These are phyloP conservation scores for Montipora sp. DNA, from an alignment of 64 coral and sea anemone genomes.

Conservation along the genomic window DNA sequence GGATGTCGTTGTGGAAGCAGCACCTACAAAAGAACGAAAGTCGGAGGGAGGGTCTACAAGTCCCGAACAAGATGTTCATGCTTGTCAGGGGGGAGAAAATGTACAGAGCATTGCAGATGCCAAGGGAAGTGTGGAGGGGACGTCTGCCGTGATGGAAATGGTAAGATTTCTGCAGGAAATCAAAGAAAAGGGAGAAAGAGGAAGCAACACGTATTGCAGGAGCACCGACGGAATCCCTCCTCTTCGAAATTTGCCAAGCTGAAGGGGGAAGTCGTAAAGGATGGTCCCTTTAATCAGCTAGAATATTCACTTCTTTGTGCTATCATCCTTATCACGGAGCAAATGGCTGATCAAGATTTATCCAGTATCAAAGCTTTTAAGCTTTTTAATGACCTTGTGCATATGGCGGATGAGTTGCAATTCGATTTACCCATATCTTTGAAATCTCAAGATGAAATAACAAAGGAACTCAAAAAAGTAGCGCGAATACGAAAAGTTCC, in stretches of 20 bases:
- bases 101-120: conserved; percentile 41
- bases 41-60: conserved; percentile 28
- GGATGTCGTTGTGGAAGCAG: conserved; percentile 29
- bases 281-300: conserved; percentile 43
- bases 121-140: conserved; percentile 35
- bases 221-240: conserved; percentile 27
- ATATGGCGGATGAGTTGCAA: neutral
- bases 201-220: conserved; percentile 45
- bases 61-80: conserved; percentile 38
- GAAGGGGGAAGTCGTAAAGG: conserved; percentile 8
- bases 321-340: conserved; percentile 46
- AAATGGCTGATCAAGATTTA: conserved; percentile 44
- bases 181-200: conserved; percentile 43
- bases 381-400: conserved; percentile 50
- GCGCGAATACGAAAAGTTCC: conserved; percentile 41
- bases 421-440: conserved; percentile 34
- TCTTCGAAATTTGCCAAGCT: conserved; percentile 56
- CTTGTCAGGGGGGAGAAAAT: conserved; percentile 47
- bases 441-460: conserved; percentile 55
- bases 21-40: neutral
- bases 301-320: conserved; percentile 46
- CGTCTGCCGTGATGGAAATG: neutral
- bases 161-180: neutral
- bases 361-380: conserved; percentile 36
- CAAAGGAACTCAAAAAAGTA: conserved; percentile 42